phyloP scores from a whole-genome alignment of 2,888 invertebrate species.

The Phania funesta region DNA sequence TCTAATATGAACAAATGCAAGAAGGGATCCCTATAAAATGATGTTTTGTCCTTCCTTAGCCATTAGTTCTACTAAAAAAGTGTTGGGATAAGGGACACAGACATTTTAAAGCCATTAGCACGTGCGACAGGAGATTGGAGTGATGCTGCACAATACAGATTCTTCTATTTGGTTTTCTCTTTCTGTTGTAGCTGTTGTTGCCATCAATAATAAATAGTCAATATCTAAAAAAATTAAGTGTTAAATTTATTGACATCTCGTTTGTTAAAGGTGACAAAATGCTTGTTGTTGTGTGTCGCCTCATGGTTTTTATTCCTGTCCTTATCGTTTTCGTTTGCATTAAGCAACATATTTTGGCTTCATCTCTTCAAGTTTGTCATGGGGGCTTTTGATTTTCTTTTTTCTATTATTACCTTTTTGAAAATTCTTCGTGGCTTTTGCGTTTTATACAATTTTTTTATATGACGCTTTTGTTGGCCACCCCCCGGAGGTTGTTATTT shows the following conservation, averaged over 20 bases:
- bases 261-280: constrained; percentile 69
- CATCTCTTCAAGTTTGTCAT: constrained; percentile 40
- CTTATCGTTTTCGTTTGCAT: constrained; percentile 55
- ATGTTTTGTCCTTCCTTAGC: not conserved
- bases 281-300: constrained; percentile 49
- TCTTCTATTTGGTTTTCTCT: constrained; percentile 7
- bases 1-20: constrained; percentile 26
- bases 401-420: constrained; percentile 15
- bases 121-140: constrained; percentile 22
- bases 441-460: constrained; percentile 48
- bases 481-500: constrained; percentile 59
- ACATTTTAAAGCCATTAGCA: constrained; percentile 42
- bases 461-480: constrained; percentile 36
- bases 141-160: constrained; percentile 30
- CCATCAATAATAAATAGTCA: constrained; percentile 38
- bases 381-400: constrained; percentile 20
- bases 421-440: constrained; percentile 58
- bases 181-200: not conserved
- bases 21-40: constrained; percentile 52
- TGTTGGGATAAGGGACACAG: not conserved
- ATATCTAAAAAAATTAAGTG: constrained; percentile 45
- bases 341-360: constrained; percentile 40
- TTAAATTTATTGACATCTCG: constrained; percentile 66
- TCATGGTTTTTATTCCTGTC: constrained; percentile 22
- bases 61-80: not conserved